Conservation (phyloP, 1,140 invertebrate species). For the Cardiocondyla obscurior region DNA sequence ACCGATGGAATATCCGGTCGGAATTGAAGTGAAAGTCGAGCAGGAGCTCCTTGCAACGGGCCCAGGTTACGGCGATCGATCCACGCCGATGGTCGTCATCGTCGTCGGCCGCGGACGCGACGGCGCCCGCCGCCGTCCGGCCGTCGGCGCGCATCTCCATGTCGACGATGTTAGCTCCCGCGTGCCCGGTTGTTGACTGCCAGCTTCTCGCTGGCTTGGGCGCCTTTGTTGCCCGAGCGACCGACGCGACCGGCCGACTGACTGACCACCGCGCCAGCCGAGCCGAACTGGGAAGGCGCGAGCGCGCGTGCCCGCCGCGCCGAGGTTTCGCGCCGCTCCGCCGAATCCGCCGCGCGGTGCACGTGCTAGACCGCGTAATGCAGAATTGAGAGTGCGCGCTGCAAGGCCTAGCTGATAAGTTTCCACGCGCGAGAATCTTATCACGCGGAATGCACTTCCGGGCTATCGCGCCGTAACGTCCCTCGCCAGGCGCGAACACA, state of each 20-base stretch:
- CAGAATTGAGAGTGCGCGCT: background rate
- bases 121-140: background rate
- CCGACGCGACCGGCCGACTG: background rate
- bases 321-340: background rate
- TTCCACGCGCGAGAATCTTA: no score
- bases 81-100: background rate
- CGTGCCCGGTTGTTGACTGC: constrained; percentile 44
- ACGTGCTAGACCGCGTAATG: background rate
- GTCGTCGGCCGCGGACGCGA: background rate
- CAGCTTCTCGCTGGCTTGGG: constrained; percentile 25
- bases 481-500: no score
- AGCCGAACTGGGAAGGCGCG: background rate
- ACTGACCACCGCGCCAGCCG: background rate
- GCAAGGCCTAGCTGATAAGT: no score
- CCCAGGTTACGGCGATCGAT: constrained; percentile 55
- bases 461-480: no score
- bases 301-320: background rate
- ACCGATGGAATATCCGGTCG: constrained; percentile 78
- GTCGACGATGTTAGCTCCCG: background rate
- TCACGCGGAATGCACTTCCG: no score
- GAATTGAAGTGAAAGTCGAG: constrained; percentile 71
- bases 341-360: background rate
- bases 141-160: constrained; percentile 12
- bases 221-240: constrained; percentile 7
- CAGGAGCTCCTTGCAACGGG: constrained; percentile 58